Evolutionary conservation across 2,888 invertebrate genomes (phyloP).

Genomic region (Periphyllus acericola): DNA sequence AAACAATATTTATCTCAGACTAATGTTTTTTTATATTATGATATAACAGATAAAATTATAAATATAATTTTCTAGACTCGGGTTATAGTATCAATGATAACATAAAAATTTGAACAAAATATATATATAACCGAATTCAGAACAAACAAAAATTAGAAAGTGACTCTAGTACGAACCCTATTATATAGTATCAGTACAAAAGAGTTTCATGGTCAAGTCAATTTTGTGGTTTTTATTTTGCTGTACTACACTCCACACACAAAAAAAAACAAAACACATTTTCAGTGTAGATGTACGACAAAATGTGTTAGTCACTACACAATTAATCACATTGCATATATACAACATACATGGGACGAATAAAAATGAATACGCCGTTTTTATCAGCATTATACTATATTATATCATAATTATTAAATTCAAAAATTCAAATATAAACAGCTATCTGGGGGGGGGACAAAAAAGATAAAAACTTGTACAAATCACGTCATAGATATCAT

Average conservation of each 20-base stretch:
- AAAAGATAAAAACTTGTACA: too few relatives aligned
- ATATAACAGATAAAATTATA: too few relatives aligned
- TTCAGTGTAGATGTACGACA: not conserved
- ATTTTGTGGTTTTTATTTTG: not conserved
- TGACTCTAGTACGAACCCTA: not conserved
- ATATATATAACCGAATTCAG: not conserved
- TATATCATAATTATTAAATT: not conserved
- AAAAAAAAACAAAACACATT: not conserved
- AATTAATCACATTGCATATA: not conserved
- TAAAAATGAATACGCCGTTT: not conserved
- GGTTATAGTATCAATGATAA: not conserved
- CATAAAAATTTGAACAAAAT: not conserved
- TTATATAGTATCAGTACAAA: not conserved
- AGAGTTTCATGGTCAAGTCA: constrained; percentile 5
- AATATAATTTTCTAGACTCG: not conserved
- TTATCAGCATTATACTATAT: not conserved
- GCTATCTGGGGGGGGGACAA: too few relatives aligned
- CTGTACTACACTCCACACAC: not conserved
- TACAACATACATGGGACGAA: not conserved
- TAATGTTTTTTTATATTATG: not conserved
- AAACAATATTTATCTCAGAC: not conserved
- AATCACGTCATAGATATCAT: too few relatives aligned
- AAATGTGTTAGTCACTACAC: too few relatives aligned
- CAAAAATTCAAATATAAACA: too few relatives aligned
- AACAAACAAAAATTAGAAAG: constrained; percentile 17